A percentile compares a stretch with the other conserved stretches of the same genome.
Evolutionary conservation across 2,797 vertebrate genomes (phyloP).

Genomic region (Lepus townsendii): DNA sequence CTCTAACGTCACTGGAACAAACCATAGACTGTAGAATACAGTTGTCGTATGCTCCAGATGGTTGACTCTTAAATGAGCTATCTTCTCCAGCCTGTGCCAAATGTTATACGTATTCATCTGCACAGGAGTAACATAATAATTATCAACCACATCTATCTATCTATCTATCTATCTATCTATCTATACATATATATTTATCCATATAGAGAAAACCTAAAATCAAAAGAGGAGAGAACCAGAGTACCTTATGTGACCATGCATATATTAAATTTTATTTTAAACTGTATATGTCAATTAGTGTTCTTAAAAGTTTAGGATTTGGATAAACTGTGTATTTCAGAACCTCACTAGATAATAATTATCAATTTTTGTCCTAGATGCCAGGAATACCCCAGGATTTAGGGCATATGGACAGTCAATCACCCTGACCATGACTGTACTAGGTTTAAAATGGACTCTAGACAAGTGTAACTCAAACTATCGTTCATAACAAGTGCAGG

Average conservation of each 20-base stretch:
- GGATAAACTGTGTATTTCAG: background rate
- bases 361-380: background rate
- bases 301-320: slow-evolving; percentile 26
- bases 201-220: slow-evolving; percentile 43
- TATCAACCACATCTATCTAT: slow-evolving; percentile 61
- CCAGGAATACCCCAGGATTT: background rate
- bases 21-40: slow-evolving; percentile 3
- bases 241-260: background rate
- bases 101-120: slow-evolving; percentile 52
- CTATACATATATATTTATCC: slow-evolving; percentile 19
- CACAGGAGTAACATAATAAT: slow-evolving; percentile 72
- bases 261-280: slow-evolving; percentile 53
- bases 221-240: background rate
- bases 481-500: background rate
- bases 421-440: accelerated
- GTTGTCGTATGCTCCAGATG: slow-evolving; percentile 53
- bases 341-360: background rate
- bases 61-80: slow-evolving; percentile 58
- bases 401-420: background rate
- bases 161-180: slow-evolving; percentile 21
- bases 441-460: background rate
- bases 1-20: background rate
- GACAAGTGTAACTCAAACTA: background rate
- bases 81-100: slow-evolving; percentile 67
- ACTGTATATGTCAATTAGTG: background rate